A percentile compares a stretch with the other conserved stretches of the same genome.
These are phyloP conservation scores for Proisotoma minuta DNA, from an alignment of 2,888 invertebrate species.

Conservation along the genomic window DNA sequence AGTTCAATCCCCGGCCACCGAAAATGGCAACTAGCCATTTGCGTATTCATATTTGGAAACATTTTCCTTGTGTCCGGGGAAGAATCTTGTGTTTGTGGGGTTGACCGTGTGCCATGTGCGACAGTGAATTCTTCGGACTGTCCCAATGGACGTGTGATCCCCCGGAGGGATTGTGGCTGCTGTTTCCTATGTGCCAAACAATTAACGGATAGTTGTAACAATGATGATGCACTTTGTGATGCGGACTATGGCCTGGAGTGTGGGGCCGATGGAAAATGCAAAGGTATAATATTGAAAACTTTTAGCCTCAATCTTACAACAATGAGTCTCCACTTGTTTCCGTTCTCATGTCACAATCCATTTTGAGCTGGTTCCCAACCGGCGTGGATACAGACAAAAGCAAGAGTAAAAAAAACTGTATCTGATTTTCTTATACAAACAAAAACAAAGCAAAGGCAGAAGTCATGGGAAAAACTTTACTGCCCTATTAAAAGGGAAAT, in stretches of 20 bases:
- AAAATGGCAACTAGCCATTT: too few relatives aligned
- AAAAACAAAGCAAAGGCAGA: too few relatives aligned
- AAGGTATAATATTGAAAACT: slow-evolving; percentile 40
- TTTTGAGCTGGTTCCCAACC: too few relatives aligned
- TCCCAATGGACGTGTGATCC: slow-evolving; percentile 44
- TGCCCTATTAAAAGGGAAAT: background rate
- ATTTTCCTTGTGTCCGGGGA: too few relatives aligned
- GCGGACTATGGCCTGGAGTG: slow-evolving; percentile 43
- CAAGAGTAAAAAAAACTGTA: too few relatives aligned
- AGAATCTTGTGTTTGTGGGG: slow-evolving; percentile 33
- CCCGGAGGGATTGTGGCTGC: slow-evolving; percentile 42
- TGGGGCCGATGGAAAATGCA: slow-evolving; percentile 40
- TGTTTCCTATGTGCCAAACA: slow-evolving; percentile 48
- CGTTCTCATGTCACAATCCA: too few relatives aligned
- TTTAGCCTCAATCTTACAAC: too few relatives aligned
- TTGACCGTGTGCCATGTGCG: slow-evolving; percentile 44
- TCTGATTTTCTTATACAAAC: too few relatives aligned
- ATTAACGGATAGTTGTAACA: slow-evolving; percentile 44
- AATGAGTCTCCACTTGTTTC: too few relatives aligned
- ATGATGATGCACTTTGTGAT: slow-evolving; percentile 40
- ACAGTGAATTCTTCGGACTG: slow-evolving; percentile 43
- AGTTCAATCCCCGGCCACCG: too few relatives aligned
- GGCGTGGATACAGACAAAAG: too few relatives aligned
- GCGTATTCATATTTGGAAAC: too few relatives aligned
- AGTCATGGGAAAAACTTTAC: slow-evolving; percentile 10